phyloP scores from a whole-genome alignment of 2,888 invertebrate species.

The Toxonevra muliebris region DNA sequence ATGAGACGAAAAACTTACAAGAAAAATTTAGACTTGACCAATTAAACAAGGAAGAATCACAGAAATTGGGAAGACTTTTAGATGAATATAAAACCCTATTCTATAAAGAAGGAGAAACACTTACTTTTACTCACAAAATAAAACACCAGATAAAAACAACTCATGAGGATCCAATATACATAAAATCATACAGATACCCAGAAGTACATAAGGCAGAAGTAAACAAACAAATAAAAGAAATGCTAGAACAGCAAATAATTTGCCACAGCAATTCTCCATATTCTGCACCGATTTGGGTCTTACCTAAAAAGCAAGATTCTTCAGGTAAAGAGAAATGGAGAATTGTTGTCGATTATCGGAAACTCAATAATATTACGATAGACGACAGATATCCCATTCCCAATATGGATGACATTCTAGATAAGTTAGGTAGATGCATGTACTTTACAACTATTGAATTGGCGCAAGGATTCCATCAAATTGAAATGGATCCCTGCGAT shows the following conservation, averaged over 20 bases:
- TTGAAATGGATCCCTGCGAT: constrained; percentile 43
- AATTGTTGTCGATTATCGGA: constrained; percentile 33
- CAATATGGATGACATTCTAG: constrained; percentile 23
- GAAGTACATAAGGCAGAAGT: constrained; percentile 18
- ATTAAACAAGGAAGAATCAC: constrained; percentile 18
- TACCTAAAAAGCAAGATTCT: constrained; percentile 29
- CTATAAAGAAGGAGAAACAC: constrained; percentile 24
- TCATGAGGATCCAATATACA: constrained; percentile 27
- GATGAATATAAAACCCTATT: constrained; percentile 50
- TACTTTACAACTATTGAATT: constrained; percentile 35
- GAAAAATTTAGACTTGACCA: constrained; percentile 19
- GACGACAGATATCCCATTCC: constrained; percentile 30
- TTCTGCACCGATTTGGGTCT: constrained; percentile 28
- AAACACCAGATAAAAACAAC: constrained; percentile 31
- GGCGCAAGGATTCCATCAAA: constrained; percentile 40
- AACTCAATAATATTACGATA: constrained; percentile 30
- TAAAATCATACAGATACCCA: constrained; percentile 14
- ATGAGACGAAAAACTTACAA: constrained; percentile 1
- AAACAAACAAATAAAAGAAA: too few species aligned
- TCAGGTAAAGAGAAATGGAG: constrained; percentile 28
- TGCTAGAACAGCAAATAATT: constrained; percentile 28
- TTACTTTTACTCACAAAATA: constrained; percentile 31
- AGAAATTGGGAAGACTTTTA: constrained; percentile 12
- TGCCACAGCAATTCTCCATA: constrained; percentile 31
- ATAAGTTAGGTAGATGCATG: constrained; percentile 16